Evolutionary conservation across 2,888 invertebrate species (phyloP).

Genomic region (Hermodice carunculata): DNA sequence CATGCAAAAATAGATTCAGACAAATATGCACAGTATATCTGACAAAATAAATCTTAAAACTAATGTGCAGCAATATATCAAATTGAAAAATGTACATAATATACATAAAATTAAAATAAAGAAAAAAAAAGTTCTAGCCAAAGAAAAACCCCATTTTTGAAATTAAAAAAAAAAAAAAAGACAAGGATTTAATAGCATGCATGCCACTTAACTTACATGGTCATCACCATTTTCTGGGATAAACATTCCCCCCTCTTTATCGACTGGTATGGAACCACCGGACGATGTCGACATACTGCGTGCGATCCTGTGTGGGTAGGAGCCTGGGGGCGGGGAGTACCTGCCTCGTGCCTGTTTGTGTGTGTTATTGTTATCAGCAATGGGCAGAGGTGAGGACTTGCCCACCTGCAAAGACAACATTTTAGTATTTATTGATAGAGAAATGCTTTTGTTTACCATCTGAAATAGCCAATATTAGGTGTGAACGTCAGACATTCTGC

Average conservation of each 20-base stretch:
- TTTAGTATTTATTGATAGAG: neutral
- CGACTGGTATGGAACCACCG: neutral
- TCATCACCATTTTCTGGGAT: constrained; percentile 26
- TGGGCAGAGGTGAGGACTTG: neutral
- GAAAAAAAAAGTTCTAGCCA: too few species aligned
- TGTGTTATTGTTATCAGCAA: neutral
- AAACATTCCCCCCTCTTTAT: constrained; percentile 25
- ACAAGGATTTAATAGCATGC: too few species aligned
- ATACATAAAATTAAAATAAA: too few species aligned
- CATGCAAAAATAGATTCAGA: too few species aligned
- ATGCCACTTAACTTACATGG: neutral
- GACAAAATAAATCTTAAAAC: too few species aligned
- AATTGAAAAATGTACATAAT: too few species aligned
- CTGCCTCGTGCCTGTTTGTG: neutral
- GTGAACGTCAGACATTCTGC: neutral
- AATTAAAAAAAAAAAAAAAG: too few species aligned
- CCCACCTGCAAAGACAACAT: neutral
- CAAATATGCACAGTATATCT: too few species aligned
- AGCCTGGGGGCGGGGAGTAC: constrained; percentile 31
- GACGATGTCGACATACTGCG: constrained; percentile 8
- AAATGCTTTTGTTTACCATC: neutral
- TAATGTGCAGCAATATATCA: too few species aligned
- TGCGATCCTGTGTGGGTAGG: constrained; percentile 8
- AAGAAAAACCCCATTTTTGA: too few species aligned
- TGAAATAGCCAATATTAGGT: neutral